Conservation (phyloP, 2,113 vertebrate genomes). For the Todiramphus saurophagus region DNA sequence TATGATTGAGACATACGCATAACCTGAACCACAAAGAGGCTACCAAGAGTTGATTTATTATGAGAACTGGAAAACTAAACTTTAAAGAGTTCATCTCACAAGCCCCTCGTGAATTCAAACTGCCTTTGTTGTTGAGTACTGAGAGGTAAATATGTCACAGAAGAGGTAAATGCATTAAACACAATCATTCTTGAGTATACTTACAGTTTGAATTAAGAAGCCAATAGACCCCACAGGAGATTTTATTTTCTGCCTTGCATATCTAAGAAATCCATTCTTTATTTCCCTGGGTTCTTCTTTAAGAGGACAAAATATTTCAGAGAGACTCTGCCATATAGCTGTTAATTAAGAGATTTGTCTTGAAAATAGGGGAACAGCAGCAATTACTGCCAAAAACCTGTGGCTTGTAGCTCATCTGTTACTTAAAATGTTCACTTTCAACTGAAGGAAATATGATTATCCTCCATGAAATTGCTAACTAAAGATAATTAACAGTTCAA, state of each 20-base stretch:
- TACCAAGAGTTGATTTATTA: background rate
- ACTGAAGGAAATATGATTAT: constrained; percentile 57
- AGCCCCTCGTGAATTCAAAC: background rate
- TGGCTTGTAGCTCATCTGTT: constrained; percentile 33
- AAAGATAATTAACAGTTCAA: constrained; percentile 61
- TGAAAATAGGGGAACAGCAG: constrained; percentile 21
- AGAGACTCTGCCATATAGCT: background rate
- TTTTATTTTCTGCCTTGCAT: background rate
- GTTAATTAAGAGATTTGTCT: constrained; percentile 67
- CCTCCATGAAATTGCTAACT: constrained; percentile 54
- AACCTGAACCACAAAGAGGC: background rate
- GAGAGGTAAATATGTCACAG: background rate
- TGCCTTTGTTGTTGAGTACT: background rate
- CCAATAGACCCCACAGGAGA: background rate
- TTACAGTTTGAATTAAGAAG: background rate
- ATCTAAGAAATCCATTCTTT: background rate
- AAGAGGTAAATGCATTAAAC: background rate
- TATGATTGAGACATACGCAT: background rate
- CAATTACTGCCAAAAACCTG: constrained; percentile 50
- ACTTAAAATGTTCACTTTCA: constrained; percentile 55
- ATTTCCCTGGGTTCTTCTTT: constrained; percentile 16
- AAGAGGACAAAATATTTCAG: constrained; percentile 30
- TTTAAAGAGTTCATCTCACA: background rate
- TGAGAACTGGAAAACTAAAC: background rate
- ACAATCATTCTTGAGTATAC: background rate